These are phyloP conservation scores for Bellardia pandia DNA, from an alignment of 2,888 invertebrate species.

Conservation along the genomic window DNA sequence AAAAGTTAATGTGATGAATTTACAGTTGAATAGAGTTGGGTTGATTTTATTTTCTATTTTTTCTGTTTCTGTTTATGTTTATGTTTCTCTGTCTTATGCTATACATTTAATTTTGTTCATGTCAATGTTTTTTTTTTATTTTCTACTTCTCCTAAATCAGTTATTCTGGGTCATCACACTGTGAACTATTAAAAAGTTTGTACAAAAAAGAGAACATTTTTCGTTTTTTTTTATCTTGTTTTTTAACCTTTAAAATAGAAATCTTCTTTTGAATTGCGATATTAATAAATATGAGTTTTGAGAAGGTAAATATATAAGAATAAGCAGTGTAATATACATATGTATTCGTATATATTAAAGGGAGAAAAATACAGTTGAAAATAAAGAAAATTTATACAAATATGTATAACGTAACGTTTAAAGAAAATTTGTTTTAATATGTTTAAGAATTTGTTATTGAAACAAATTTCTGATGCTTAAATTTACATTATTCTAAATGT, in stretches of 20 bases:
- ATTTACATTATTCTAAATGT: no score
- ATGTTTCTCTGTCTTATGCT: not conserved
- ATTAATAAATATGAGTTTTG: not conserved
- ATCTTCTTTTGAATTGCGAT: not conserved
- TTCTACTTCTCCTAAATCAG: conserved; percentile 22
- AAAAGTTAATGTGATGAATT: conserved; percentile 56
- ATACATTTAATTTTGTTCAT: no score
- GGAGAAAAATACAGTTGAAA: no score
- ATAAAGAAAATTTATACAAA: no score
- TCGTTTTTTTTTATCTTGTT: not conserved
- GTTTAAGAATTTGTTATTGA: no score
- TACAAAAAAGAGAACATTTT: not conserved
- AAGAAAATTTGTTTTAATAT: no score
- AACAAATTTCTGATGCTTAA: no score
- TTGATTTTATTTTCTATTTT: conserved; percentile 1
- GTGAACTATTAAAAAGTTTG: conserved; percentile 35
- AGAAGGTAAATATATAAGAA: not conserved
- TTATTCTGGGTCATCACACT: conserved; percentile 51
- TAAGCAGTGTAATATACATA: no score
- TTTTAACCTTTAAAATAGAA: not conserved
- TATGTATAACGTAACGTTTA: no score
- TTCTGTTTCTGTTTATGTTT: conserved; percentile 11
- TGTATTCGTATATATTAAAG: no score
- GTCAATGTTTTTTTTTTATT: no score
- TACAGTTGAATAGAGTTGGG: conserved; percentile 37